A percentile compares a stretch with the other conserved stretches of the same genome.
Evolutionary conservation across 2,113 vertebrate genomes (phyloP).

Genomic region (Struthio camelus): DNA sequence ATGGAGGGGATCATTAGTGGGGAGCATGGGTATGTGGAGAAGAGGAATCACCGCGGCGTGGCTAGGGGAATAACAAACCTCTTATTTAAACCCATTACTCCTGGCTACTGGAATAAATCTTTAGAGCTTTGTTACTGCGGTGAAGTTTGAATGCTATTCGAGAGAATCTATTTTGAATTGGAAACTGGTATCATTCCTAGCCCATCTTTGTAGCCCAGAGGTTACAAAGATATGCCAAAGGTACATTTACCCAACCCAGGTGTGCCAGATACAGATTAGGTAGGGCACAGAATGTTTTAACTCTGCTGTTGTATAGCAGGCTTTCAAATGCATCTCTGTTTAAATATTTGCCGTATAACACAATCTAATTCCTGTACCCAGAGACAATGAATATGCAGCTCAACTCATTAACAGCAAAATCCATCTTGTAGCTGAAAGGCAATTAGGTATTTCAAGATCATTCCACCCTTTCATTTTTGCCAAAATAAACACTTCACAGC

Average conservation of each 20-base stretch:
- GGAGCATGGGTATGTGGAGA: fast-evolving
- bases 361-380: neutral
- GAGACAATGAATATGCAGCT: neutral
- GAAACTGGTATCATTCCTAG: neutral
- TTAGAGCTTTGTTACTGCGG: neutral
- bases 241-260: neutral
- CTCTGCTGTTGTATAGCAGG: neutral
- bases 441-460: neutral
- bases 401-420: neutral
- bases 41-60: fast-evolving
- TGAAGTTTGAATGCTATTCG: neutral
- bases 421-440: neutral
- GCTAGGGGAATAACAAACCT: neutral
- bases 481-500: neutral
- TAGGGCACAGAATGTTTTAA: neutral
- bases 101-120: neutral
- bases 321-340: neutral
- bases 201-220: neutral
- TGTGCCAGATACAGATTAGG: neutral
- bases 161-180: fast-evolving
- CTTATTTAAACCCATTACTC: neutral
- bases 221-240: neutral
- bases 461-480: neutral
- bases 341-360: neutral
- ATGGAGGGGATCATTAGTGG: fast-evolving